Evolutionary conservation across 2,888 invertebrate genomes (phyloP), one percentile per base, ranked within the genome.

Genomic region (Steinernema hermaphroditum): DNA sequence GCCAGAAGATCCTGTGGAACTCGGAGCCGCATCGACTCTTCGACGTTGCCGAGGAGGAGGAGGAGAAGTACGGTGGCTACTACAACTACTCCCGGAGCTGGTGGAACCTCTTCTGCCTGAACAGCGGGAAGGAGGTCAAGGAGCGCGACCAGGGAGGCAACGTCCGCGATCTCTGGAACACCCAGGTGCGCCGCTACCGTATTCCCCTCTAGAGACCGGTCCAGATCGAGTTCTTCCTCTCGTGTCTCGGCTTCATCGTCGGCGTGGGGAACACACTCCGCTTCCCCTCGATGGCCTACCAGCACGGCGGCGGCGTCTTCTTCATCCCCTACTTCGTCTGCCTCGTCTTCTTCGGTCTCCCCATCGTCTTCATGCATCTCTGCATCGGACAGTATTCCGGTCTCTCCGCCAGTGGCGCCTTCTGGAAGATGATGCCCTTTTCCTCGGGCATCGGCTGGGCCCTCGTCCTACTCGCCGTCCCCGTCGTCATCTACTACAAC

Each of bases 371-470:
- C 69, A 77, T 85, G 34, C 85, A 85, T 62, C 74, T 85, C 27
- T 77, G 78, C 34, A 77, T 85, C 27, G 85, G 85, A 34, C 85
- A 85, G 73, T 85, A 81, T 72, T 80, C 84, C 1, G 84, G 84
- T 6, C 74, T 82, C 24, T 78, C 83, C 0, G 80, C 81, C 9
- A 78, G 77, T 41, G 82, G 79, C 8, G 84, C 83, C 0, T 81
- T 84, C 70, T 77, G 75, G 73, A 80, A 82, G 72, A 75, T 85
- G 76, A 85, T 85, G 81, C 84, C 84, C 16, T 77, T 83, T 49
- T 82, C 83, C 9, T 80, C 81, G 24, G 85, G 85, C 2, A 80
- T 86, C 69, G 86, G 86, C n/a, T 86, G 85, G 85, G 82, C 82
- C 2, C 72, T 84, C 8, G 83, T 85, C 0, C 77, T 86, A 6